Percentiles rank a stretch among this genome's conserved stretches.
These are phyloP conservation scores for Eurytoma adleriae DNA, from an alignment of 2,888 invertebrate genomes.

Conservation along the genomic window DNA sequence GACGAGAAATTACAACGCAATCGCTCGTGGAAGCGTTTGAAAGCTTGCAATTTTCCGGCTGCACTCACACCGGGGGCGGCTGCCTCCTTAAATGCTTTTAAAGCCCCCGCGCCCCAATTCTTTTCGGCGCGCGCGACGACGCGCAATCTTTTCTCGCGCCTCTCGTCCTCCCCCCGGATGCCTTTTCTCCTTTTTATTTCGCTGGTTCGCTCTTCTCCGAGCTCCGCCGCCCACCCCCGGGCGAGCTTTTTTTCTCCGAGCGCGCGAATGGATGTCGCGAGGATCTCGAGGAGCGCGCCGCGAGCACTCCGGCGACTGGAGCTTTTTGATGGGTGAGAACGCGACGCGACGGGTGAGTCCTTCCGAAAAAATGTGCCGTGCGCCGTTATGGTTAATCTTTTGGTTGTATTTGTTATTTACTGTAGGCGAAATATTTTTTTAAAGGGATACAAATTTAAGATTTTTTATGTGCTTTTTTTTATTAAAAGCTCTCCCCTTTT, in stretches of 20 bases:
- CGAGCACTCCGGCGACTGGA: too few species aligned
- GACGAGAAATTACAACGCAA: conserved; percentile 28
- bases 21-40: conserved; percentile 37
- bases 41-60: conserved; percentile 45
- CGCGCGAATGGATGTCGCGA: neutral
- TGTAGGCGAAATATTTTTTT: too few species aligned
- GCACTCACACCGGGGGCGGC: neutral
- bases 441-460: too few species aligned
- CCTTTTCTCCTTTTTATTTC: neutral
- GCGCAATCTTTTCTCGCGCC: neutral
- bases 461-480: too few species aligned
- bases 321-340: too few species aligned
- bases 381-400: too few species aligned
- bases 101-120: conserved; percentile 32
- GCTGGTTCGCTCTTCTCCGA: neutral
- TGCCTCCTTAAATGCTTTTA: conserved; percentile 39
- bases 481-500: too few species aligned
- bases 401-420: too few species aligned
- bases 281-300: too few species aligned
- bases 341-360: too few species aligned
- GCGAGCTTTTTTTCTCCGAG: neutral
- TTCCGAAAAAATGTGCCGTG: too few species aligned
- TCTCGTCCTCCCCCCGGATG: neutral
- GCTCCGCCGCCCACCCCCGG: neutral
- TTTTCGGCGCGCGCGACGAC: neutral